Conservation (phyloP, 2,113 vertebrate species). For the Urocitellus parryii region DNA sequence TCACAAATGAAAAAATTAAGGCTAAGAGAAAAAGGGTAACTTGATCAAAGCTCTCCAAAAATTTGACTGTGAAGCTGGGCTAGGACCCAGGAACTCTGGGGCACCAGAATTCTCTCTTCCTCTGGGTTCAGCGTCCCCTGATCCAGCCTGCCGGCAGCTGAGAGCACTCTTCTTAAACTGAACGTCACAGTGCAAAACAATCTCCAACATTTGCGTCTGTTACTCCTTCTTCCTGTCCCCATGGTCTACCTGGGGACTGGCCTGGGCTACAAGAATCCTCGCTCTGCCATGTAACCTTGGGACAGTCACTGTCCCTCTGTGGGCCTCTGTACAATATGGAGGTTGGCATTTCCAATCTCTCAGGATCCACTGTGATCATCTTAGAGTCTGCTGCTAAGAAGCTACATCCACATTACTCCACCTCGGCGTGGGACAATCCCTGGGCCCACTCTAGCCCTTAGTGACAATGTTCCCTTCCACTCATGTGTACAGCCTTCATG, state of each 20-base stretch:
- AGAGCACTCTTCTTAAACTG: not conserved
- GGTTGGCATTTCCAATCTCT: not conserved
- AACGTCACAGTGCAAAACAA: not conserved
- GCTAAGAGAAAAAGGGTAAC: not conserved
- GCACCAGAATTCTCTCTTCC: not conserved
- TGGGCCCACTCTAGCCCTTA: not conserved
- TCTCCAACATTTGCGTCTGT: not conserved
- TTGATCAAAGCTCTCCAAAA: not conserved
- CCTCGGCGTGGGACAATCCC: not conserved
- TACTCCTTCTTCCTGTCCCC: not conserved
- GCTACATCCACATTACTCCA: fast-evolving
- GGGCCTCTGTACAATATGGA: not conserved
- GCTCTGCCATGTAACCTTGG: not conserved
- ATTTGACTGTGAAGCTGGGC: not conserved
- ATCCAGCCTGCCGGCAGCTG: not conserved
- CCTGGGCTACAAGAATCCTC: not conserved
- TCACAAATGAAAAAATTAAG: not conserved
- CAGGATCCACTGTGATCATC: not conserved
- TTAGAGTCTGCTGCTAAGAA: not conserved
- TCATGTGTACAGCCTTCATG: not conserved
- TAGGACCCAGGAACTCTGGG: not conserved
- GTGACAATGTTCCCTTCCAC: not conserved
- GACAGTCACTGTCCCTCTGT: not conserved
- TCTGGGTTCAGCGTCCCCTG: not conserved
- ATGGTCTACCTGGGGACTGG: not conserved